Evolutionary conservation across 2,888 invertebrate species (phyloP), one percentile per base, ranked within the genome.

Genomic region (Melanchra persicariae): DNA sequence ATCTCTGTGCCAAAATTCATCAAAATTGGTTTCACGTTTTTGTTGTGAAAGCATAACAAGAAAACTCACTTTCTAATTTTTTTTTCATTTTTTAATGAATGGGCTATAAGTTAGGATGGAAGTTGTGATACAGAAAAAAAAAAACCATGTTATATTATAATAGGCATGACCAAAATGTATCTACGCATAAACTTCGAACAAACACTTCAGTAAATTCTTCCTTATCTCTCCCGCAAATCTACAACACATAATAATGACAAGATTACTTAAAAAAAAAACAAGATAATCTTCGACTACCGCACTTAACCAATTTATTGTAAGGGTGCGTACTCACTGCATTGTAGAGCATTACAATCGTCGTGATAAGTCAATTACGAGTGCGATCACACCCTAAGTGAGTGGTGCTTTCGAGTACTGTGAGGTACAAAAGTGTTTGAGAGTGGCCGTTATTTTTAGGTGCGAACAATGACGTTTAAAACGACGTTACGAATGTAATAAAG

Each of bases 351-450:
- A 89, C 90, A 89, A 91, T 86, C 88, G 89, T 91, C 90, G 87
- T 91, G 93, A 93, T 95, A 94, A 95, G 94, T 93, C 94, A 94
- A 95, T 95, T 95, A 95, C 89, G 89, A 93, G 92, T 85, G 76
- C 71, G 85, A 85, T 93, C 93, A 92, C 93, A 93, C 94, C 93
- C 93, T 90, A 88, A 89, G 88, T 87, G 85, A 82, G 85, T 83
- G 83, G 84, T 84, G 73, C 83, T 82, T 72, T 59, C 30, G 58
- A 34, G 90, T 91, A 93, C 88, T 70, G 84, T 78, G 60, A 74
- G 6, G 62, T 3, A 64, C 61, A 87, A 78, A 89, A 88, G 79
- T 86, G 72, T 34, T 34, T n/a, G 4, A n/a, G 17, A 6, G 1
- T 24, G 2, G 3, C 7, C 2, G 24, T 52, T 8, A 2, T 54